Percentiles rank a stretch among this genome's conserved stretches.
Conservation (phyloP, 2,888 invertebrate species). For the Calameuta pallipes region DNA sequence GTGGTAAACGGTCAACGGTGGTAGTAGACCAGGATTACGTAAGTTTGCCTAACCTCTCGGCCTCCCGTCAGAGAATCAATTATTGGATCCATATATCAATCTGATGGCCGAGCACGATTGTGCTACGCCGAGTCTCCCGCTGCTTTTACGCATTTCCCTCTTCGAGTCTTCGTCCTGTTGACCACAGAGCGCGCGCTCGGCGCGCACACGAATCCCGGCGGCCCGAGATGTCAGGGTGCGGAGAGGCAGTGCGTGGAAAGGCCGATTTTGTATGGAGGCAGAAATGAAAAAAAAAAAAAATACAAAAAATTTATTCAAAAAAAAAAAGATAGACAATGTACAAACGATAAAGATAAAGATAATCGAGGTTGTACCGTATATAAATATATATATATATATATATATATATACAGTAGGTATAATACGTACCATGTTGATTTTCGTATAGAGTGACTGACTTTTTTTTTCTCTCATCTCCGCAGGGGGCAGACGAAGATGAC, state of each 20-base stretch:
- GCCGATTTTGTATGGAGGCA: neutral
- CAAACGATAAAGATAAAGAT: neutral
- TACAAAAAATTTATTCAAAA: neutral
- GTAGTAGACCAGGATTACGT: slow-evolving; percentile 45
- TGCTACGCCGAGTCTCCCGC: slow-evolving; percentile 49
- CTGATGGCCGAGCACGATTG: slow-evolving; percentile 52
- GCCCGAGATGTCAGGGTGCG: neutral
- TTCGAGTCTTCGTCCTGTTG: slow-evolving; percentile 21
- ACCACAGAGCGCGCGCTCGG: slow-evolving; percentile 21
- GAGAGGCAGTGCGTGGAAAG: neutral
- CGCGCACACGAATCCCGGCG: neutral
- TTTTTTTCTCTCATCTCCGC: slow-evolving; percentile 67
- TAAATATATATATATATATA: too few species aligned
- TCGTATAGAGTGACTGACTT: slow-evolving; percentile 38
- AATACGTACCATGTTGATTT: slow-evolving; percentile 40
- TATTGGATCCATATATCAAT: slow-evolving; percentile 60
- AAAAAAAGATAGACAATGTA: neutral
- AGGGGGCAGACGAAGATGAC: slow-evolving; percentile 81
- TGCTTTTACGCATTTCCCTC: slow-evolving; percentile 50
- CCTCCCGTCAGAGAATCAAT: slow-evolving; percentile 56
- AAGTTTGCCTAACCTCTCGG: slow-evolving; percentile 45
- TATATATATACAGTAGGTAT: neutral
- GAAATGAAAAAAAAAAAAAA: neutral
- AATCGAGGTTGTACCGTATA: neutral
- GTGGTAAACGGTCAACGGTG: neutral